These are phyloP conservation scores for Coregonus clupeaformis DNA, from an alignment of 2,113 vertebrate species.

Conservation along the genomic window DNA sequence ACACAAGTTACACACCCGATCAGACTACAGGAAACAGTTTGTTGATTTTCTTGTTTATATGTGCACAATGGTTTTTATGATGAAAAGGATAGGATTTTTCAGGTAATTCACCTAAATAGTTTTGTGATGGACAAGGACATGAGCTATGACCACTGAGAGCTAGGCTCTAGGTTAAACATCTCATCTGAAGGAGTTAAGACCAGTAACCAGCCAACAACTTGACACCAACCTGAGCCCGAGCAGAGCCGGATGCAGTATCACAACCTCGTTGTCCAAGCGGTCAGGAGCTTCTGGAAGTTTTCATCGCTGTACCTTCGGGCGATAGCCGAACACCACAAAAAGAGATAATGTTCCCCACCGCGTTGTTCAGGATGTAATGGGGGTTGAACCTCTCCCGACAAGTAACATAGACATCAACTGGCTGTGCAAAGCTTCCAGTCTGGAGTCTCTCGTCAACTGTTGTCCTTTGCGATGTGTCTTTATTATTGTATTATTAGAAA, in stretches of 20 bases:
- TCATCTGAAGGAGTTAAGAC: too few species aligned
- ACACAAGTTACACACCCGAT: neutral
- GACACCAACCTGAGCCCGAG: constrained; percentile 61
- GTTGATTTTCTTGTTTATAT: too few species aligned
- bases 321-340: constrained; percentile 82
- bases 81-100: neutral
- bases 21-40: neutral
- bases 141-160: neutral
- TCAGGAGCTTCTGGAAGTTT: constrained; percentile 76
- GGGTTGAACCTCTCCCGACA: constrained; percentile 84
- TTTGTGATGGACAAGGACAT: neutral
- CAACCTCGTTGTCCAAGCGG: constrained; percentile 71
- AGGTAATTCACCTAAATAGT: neutral
- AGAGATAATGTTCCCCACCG: constrained; percentile 83
- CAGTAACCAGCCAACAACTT: too few species aligned
- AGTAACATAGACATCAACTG: neutral
- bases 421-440: neutral
- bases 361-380: constrained; percentile 75
- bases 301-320: constrained; percentile 82
- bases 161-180: neutral
- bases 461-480: neutral
- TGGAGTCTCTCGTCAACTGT: neutral
- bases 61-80: too few species aligned
- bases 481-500: neutral
- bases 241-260: constrained; percentile 53